phyloP scores from a whole-genome alignment of 2,113 vertebrate species.

The Oreamnos americanus region DNA sequence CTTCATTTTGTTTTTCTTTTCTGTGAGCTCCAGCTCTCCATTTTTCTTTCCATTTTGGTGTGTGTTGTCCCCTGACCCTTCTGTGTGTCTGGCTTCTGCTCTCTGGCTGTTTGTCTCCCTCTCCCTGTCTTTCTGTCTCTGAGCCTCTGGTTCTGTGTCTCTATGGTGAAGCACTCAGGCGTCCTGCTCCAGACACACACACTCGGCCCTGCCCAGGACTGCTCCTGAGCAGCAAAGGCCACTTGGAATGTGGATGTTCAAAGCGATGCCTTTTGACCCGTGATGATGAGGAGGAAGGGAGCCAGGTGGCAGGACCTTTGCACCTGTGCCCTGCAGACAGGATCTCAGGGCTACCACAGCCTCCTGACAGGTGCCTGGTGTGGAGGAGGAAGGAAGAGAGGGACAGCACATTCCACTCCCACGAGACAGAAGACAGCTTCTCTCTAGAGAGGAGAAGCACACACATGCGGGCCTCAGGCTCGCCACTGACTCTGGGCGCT shows the following conservation, averaged over 20 bases:
- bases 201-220: rapidly evolving
- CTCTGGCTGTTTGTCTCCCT: not conserved
- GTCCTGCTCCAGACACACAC: not conserved
- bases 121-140: not conserved
- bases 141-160: not conserved
- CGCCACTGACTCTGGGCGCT: not conserved
- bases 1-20: not conserved
- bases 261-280: slow-evolving; percentile 18
- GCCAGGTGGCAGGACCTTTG: slow-evolving; percentile 46
- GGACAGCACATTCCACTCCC: not conserved
- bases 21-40: not conserved
- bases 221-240: not conserved
- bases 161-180: not conserved
- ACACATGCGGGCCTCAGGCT: rapidly evolving
- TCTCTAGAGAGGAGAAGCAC: not conserved
- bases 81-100: too few relatives aligned
- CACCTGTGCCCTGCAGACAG: not conserved
- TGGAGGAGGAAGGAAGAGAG: not conserved
- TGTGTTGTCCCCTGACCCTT: not conserved
- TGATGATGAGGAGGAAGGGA: not conserved
- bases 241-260: not conserved
- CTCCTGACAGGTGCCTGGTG: not conserved
- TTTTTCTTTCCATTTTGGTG: too few relatives aligned
- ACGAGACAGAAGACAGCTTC: not conserved
- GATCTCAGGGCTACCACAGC: not conserved